Evolutionary conservation across 2,113 vertebrate genomes (phyloP).

Genomic region (Noturus placidus): DNA sequence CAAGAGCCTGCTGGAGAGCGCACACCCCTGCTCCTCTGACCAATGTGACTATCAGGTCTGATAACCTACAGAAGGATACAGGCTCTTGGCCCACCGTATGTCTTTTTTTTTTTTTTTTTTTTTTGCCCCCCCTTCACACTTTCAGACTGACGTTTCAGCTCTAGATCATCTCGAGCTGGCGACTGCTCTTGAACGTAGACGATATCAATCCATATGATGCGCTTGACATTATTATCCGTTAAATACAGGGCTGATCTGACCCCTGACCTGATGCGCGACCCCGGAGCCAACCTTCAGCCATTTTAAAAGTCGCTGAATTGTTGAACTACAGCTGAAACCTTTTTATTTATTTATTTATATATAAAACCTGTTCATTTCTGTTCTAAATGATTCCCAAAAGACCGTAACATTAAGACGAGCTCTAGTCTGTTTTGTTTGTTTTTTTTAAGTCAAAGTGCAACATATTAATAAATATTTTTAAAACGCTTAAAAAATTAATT

Average conservation of each 20-base stretch:
- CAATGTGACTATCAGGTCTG: background rate
- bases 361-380: too few species aligned
- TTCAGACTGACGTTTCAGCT: background rate
- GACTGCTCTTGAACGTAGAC: background rate
- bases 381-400: background rate
- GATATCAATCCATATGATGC: background rate
- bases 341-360: too few species aligned
- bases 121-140: background rate
- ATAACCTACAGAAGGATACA: background rate
- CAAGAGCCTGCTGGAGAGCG: conserved; percentile 79
- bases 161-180: background rate
- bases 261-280: background rate
- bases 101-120: background rate
- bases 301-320: background rate
- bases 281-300: background rate
- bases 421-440: background rate
- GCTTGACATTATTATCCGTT: background rate
- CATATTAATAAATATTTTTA: conserved; percentile 17
- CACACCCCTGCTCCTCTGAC: conserved; percentile 86
- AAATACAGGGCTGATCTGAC: background rate
- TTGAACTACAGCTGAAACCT: background rate
- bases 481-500: background rate
- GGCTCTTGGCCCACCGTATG: too few species aligned
- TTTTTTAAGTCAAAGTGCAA: background rate
- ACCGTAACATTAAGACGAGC: background rate